phyloP scores from a whole-genome alignment of 1,140 invertebrate species.

The Panonychus citri region DNA sequence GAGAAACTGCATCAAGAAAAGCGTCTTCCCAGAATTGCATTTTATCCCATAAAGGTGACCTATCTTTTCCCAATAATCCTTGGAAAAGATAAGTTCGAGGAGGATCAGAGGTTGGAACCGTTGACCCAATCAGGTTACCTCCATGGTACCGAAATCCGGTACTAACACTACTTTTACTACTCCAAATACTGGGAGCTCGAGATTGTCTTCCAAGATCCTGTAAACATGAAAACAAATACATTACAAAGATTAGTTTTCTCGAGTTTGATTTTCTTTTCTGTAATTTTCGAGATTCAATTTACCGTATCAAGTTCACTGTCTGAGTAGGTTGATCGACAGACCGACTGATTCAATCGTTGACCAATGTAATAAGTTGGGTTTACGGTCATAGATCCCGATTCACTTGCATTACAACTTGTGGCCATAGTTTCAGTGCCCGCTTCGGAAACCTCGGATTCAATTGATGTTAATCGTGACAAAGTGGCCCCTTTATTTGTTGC shows the following conservation, averaged over 20 bases:
- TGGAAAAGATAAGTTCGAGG: slow-evolving; percentile 76
- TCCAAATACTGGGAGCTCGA: slow-evolving; percentile 66
- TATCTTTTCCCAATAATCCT: slow-evolving; percentile 40
- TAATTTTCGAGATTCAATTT: not conserved
- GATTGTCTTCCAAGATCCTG: slow-evolving; percentile 26
- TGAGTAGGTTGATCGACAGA: slow-evolving; percentile 64
- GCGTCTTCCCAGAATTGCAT: slow-evolving; percentile 99
- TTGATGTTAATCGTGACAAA: slow-evolving; percentile 59
- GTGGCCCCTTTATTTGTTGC: not conserved
- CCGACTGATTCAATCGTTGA: slow-evolving; percentile 29
- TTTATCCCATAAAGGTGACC: slow-evolving; percentile 87
- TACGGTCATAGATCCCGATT: slow-evolving; percentile 52
- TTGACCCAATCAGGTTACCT: slow-evolving; percentile 58
- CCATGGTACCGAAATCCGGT: slow-evolving; percentile 67
- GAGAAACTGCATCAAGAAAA: slow-evolving; percentile 92
- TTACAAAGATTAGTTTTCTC: not conserved
- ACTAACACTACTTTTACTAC: slow-evolving; percentile 68
- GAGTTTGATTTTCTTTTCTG: not conserved
- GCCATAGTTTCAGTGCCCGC: slow-evolving; percentile 14
- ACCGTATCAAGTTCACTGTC: slow-evolving; percentile 59
- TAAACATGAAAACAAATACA: not conserved
- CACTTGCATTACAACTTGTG: slow-evolving; percentile 31
- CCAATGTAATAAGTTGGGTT: slow-evolving; percentile 38
- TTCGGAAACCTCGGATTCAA: slow-evolving; percentile 53
- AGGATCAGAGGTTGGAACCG: slow-evolving; percentile 50